phyloP scores from a whole-genome alignment of 2,888 invertebrate genomes.

The Lasioglossum malachurum region DNA sequence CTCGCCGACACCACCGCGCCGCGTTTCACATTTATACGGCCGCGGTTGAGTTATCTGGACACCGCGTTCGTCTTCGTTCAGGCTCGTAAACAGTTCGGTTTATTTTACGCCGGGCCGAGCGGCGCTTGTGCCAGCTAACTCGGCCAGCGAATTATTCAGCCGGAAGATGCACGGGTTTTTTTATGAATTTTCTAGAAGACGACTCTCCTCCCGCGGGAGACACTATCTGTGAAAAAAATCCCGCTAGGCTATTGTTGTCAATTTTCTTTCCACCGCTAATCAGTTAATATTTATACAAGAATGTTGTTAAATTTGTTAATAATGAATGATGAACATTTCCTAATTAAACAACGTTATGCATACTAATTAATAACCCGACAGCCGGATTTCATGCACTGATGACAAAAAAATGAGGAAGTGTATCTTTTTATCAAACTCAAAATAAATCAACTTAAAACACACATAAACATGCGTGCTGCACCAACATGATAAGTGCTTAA shows the following conservation, averaged over 20 bases:
- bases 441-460: neutral
- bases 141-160: neutral
- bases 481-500: neutral
- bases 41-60: neutral
- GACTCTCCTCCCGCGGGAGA: neutral
- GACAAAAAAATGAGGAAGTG: too few relatives aligned
- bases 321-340: too few relatives aligned
- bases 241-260: neutral
- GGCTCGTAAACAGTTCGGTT: constrained; percentile 4
- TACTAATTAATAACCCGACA: too few relatives aligned
- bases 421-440: neutral
- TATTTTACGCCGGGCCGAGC: neutral
- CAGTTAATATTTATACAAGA: neutral
- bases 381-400: too few relatives aligned
- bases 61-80: neutral
- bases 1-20: neutral
- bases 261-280: neutral
- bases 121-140: neutral
- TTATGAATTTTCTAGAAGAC: neutral
- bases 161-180: neutral
- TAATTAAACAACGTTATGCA: too few relatives aligned
- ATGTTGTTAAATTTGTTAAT: neutral
- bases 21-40: neutral
- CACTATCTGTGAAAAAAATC: neutral
- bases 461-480: neutral